phyloP scores from a whole-genome alignment of 2,797 vertebrate species.

The Myotis daubentonii region DNA sequence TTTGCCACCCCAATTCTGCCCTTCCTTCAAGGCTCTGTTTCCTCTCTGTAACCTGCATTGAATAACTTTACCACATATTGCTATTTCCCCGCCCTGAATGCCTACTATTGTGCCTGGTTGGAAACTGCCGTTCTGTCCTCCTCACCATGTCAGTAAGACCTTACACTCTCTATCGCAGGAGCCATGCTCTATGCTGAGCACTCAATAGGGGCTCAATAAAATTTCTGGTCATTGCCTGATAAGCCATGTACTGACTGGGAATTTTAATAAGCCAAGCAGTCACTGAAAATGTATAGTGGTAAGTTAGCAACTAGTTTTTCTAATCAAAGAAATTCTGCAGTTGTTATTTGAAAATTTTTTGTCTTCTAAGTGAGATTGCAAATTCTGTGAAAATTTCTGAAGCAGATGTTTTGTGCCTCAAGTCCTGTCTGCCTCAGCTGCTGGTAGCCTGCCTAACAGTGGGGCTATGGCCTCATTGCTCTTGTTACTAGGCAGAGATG shows the following conservation, averaged over 20 bases:
- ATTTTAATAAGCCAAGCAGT: conserved; percentile 7
- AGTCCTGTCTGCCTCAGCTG: not conserved
- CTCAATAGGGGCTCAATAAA: not conserved
- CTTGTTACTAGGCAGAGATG: not conserved
- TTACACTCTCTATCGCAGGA: not conserved
- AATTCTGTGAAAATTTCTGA: conserved; percentile 24
- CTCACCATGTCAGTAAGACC: not conserved
- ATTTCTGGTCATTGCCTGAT: not conserved
- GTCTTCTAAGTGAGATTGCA: conserved; percentile 9
- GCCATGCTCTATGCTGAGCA: not conserved
- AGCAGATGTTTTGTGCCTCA: not conserved
- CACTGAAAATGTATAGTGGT: not conserved
- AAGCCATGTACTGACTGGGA: not conserved
- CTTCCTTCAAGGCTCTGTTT: not conserved
- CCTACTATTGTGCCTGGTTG: not conserved
- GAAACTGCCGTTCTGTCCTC: not conserved
- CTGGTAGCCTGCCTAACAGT: not conserved
- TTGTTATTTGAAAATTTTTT: not conserved
- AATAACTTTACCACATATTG: not conserved
- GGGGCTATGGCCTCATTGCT: not conserved
- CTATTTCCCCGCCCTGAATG: not conserved
- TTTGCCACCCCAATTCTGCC: not conserved
- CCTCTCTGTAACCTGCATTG: not conserved
- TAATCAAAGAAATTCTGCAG: not conserved
- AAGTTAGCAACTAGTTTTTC: not conserved